phyloP scores from a whole-genome alignment of 37 sponge, comb jelly and placozoan species.

The Dysidea cf. avara region DNA sequence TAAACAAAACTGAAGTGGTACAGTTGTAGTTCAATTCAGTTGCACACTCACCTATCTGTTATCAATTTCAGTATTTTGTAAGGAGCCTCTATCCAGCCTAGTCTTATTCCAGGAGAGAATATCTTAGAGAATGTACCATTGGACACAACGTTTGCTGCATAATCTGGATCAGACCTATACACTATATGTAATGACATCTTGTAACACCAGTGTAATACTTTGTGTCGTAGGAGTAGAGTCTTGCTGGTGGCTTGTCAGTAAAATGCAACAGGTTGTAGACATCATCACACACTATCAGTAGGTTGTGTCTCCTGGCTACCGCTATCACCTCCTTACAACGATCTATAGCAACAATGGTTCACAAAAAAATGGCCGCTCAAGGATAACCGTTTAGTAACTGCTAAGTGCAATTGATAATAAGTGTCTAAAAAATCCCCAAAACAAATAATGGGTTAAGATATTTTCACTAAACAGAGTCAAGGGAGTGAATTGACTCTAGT shows the following conservation, averaged over 20 bases:
- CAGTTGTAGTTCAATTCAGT: too few relatives aligned
- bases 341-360: conserved; percentile 24
- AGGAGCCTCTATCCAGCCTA: conserved; percentile 88
- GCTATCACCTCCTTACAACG: conserved; percentile 56
- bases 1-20: too few relatives aligned
- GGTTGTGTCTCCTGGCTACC: conserved; percentile 71
- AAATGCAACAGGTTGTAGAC: conserved; percentile 82
- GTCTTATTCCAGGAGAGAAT: conserved; percentile 79
- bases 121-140: conserved; percentile 81
- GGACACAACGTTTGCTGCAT: conserved; percentile 77
- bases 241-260: conserved; percentile 22
- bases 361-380: too few relatives aligned
- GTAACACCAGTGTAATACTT: conserved; percentile 19
- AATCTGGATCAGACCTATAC: conserved; percentile 65
- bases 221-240: conserved; percentile 71
- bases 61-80: conserved; percentile 15
- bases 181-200: too few relatives aligned
- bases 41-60: conserved; percentile 2
- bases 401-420: too few relatives aligned
- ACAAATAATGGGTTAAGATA: too few relatives aligned
- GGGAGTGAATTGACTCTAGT: too few relatives aligned
- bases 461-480: too few relatives aligned
- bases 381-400: too few relatives aligned
- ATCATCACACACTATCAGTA: conserved; percentile 79
- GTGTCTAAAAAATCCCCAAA: too few relatives aligned